Conservation (phyloP, 2,888 invertebrate species). For the Pammene aurita region DNA sequence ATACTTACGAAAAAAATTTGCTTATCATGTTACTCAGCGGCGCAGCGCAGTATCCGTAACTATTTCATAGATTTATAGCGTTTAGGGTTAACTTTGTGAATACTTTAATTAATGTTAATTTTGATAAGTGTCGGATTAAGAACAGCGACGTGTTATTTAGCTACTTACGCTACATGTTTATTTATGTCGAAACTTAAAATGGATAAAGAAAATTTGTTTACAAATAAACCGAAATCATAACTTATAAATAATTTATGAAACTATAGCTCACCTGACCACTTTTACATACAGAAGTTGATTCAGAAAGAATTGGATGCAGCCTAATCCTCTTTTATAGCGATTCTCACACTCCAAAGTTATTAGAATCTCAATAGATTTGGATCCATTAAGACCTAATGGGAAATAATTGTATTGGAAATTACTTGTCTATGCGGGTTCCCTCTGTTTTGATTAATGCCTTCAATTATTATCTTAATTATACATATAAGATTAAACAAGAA, state of each 20-base stretch:
- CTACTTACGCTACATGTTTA: neutral
- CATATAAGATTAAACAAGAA: neutral
- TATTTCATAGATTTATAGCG: neutral
- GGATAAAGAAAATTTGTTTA: neutral
- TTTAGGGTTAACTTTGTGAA: neutral
- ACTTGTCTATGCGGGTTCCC: slow-evolving; percentile 19
- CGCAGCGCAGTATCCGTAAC: no score
- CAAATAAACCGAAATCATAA: slow-evolving; percentile 3
- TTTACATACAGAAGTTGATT: slow-evolving; percentile 3
- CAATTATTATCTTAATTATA: neutral
- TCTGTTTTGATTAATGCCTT: slow-evolving; percentile 9
- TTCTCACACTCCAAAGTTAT: slow-evolving; percentile 13
- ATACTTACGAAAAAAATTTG: no score
- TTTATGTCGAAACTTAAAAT: neutral
- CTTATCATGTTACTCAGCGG: no score
- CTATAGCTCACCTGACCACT: neutral
- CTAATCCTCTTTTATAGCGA: slow-evolving; percentile 6
- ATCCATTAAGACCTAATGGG: slow-evolving; percentile 34
- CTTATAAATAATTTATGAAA: slow-evolving; percentile 1
- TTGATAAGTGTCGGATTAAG: neutral
- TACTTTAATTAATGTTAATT: neutral
- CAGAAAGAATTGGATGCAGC: slow-evolving; percentile 11
- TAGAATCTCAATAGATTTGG: slow-evolving; percentile 16
- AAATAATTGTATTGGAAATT: slow-evolving; percentile 25
- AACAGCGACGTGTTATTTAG: neutral